Evolutionary conservation across 2,113 vertebrate species (phyloP).

Genomic region (Eclectus roratus): DNA sequence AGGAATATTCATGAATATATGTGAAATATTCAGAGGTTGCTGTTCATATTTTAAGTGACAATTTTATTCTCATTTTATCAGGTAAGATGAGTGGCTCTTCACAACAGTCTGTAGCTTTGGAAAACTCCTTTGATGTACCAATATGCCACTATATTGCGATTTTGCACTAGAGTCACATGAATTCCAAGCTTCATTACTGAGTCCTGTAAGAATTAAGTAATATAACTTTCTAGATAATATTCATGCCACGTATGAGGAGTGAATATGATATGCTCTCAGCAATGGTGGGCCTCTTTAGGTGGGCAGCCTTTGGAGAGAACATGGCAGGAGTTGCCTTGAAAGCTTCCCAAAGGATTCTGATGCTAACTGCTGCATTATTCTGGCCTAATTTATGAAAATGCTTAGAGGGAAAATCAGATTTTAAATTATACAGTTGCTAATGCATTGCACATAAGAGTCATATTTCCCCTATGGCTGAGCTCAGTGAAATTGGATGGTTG

Average conservation of each 20-base stretch:
- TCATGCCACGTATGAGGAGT: background rate
- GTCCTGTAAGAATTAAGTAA: background rate
- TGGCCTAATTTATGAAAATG: background rate
- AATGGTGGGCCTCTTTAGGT: background rate
- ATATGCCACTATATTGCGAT: background rate
- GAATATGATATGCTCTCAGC: background rate
- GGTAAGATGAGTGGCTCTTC: background rate
- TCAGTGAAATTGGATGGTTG: background rate
- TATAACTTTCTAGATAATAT: background rate
- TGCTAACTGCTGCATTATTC: conserved; percentile 1
- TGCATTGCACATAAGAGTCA: background rate
- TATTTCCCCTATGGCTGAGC: background rate
- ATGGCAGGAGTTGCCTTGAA: background rate
- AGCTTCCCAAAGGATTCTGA: background rate
- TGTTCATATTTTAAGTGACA: background rate
- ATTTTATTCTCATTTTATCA: background rate
- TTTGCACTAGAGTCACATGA: background rate
- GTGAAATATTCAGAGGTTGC: background rate
- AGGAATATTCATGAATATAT: background rate
- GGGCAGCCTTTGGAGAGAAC: background rate
- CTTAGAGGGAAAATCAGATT: background rate
- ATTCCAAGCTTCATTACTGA: background rate
- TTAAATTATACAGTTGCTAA: background rate
- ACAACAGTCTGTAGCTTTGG: background rate
- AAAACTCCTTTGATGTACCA: background rate